phyloP scores from a whole-genome alignment of 2,113 vertebrate species.

The Gadus chalcogrammus region DNA sequence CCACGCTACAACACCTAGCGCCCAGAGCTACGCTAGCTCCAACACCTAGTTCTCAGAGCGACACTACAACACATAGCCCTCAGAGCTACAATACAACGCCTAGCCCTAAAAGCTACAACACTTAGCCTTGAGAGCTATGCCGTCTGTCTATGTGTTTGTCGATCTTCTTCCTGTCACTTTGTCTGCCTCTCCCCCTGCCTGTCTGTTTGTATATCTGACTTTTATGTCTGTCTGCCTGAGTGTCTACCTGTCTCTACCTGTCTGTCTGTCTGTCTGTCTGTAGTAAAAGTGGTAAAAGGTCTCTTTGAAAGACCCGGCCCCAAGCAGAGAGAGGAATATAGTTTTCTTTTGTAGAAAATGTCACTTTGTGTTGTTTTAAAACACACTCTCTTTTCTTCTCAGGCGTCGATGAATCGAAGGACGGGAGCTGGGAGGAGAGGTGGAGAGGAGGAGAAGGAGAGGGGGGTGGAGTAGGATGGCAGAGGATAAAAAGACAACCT shows the following conservation, averaged over 20 bases:
- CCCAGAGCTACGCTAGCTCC: too few relatives aligned
- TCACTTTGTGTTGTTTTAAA: too few relatives aligned
- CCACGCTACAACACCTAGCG: too few relatives aligned
- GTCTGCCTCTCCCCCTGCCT: not conserved
- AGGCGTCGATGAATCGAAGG: not conserved
- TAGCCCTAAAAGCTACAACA: too few relatives aligned
- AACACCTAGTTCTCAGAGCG: too few relatives aligned
- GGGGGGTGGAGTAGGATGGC: not conserved
- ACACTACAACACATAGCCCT: too few relatives aligned
- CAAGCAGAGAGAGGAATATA: not conserved
- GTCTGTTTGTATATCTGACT: not conserved
- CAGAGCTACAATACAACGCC: too few relatives aligned
- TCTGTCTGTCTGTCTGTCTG: not conserved
- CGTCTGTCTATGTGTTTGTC: too few relatives aligned
- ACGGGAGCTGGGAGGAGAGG: not conserved
- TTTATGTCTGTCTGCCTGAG: not conserved
- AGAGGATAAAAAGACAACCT: not conserved
- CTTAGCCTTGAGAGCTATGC: too few relatives aligned
- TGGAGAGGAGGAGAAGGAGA: not conserved
- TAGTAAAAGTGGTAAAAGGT: too few relatives aligned
- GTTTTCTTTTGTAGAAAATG: too few relatives aligned
- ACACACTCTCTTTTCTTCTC: not conserved
- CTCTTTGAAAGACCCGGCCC: too few relatives aligned
- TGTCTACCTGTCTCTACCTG: not conserved
- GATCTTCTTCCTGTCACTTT: constrained; percentile 6